Percentiles rank a stretch among this genome's conserved stretches.
Conservation (phyloP, 2,797 vertebrate species). For the Rhincodon typus region DNA sequence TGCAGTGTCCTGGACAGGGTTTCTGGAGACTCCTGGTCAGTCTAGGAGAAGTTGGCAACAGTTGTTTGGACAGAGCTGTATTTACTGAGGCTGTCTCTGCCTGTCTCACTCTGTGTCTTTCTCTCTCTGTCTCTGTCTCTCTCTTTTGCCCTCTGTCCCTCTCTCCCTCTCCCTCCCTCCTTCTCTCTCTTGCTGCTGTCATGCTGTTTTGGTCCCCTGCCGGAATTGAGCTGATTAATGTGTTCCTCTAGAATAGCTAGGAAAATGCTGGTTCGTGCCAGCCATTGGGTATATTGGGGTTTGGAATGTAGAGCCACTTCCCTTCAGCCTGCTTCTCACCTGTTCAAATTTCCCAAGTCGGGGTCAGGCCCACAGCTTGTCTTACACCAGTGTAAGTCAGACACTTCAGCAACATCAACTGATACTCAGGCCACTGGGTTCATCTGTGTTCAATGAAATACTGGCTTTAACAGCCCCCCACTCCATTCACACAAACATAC, state of each 20-base stretch:
- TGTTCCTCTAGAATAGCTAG: background rate
- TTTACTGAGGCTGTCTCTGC: background rate
- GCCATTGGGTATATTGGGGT: background rate
- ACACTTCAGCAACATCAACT: background rate
- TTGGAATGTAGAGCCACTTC: background rate
- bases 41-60: background rate
- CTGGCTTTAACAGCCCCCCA: background rate
- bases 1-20: background rate
- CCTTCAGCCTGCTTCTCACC: background rate
- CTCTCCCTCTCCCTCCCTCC: background rate
- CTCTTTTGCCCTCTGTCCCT: background rate
- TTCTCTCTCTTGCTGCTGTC: background rate
- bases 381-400: background rate
- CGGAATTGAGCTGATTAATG: background rate
- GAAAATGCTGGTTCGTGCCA: background rate
- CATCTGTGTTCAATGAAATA: background rate
- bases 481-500: background rate
- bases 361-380: background rate
- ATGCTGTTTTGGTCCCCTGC: background rate
- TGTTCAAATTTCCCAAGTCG: background rate
- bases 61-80: background rate
- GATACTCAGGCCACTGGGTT: background rate
- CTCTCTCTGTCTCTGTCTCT: background rate
- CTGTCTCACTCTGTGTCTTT: background rate
- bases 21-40: background rate